Evolutionary conservation across 2,888 invertebrate species (phyloP).

Genomic region (Aproaerema taeniolella): DNA sequence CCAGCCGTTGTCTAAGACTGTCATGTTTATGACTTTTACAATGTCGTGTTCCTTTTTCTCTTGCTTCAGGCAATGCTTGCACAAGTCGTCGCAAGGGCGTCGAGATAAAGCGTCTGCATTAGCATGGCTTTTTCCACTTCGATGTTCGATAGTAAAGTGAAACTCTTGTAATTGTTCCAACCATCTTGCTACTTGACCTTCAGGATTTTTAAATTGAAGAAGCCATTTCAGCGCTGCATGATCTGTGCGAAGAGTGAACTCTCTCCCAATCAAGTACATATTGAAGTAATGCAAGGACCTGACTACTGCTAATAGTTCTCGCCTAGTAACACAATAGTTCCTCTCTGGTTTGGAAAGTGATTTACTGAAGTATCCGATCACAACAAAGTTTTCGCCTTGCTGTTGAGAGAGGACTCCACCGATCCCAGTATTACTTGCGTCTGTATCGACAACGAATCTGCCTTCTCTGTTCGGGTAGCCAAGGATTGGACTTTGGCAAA

Average conservation of each 20-base stretch:
- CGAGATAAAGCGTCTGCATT: constrained; percentile 4
- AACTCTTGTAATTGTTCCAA: constrained; percentile 3
- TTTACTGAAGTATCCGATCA: constrained; percentile 12
- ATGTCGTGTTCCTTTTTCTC: background rate
- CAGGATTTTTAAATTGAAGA: background rate
- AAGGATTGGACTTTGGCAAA: constrained; percentile 1
- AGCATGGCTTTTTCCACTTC: background rate
- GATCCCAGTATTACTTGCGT: constrained; percentile 12
- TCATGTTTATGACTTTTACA: background rate
- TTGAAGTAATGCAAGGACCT: constrained; percentile 8
- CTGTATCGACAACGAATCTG: constrained; percentile 11
- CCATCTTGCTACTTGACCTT: constrained; percentile 1
- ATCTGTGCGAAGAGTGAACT: constrained; percentile 9
- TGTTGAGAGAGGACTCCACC: constrained; percentile 12
- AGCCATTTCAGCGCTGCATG: constrained; percentile 9
- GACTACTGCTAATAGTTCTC: constrained; percentile 12
- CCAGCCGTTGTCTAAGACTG: background rate
- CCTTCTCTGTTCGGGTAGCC: constrained; percentile 1
- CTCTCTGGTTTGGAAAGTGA: constrained; percentile 10
- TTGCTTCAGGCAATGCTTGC: background rate
- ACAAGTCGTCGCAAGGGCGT: background rate
- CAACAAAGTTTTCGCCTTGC: constrained; percentile 3
- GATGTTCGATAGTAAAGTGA: constrained; percentile 1
- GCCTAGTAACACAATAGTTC: constrained; percentile 9
- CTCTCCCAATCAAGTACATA: constrained; percentile 4